Evolutionary conservation across 1,140 invertebrate species (phyloP).

Genomic region (Acromyrmex heyeri): DNA sequence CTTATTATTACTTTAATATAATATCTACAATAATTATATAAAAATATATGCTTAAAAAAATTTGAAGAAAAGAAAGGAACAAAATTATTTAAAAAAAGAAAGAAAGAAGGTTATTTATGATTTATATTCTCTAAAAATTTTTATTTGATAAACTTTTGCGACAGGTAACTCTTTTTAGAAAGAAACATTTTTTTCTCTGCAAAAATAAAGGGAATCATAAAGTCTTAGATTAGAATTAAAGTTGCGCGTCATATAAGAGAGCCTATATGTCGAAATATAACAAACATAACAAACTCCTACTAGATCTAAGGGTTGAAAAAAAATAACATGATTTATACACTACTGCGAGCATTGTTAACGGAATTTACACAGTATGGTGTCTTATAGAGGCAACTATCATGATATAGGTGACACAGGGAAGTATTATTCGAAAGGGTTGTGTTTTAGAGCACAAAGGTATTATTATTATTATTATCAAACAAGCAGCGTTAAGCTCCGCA

Average conservation of each 20-base stretch:
- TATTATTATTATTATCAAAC: slow-evolving; percentile 44
- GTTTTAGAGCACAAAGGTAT: slow-evolving; percentile 10
- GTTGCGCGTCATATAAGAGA: not conserved
- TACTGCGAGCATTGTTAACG: not conserved
- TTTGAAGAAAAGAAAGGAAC: not conserved
- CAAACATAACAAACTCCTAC: not conserved
- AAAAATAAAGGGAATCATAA: not conserved
- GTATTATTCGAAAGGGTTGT: not conserved
- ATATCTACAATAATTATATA: no score
- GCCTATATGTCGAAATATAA: not conserved
- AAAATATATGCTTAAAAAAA: no score
- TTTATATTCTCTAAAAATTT: not conserved
- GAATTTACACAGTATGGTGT: slow-evolving; percentile 9
- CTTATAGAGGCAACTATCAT: not conserved
- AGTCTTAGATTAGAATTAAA: slow-evolving; percentile 7
- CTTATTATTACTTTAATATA: not conserved
- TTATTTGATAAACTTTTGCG: not conserved
- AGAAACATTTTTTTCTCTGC: not conserved
- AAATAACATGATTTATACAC: slow-evolving; percentile 13
- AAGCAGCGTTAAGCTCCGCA: not conserved
- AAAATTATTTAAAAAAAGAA: not conserved
- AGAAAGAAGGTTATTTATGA: not conserved
- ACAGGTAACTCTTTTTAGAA: not conserved
- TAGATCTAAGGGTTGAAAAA: not conserved
- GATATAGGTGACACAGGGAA: slow-evolving; percentile 9